phyloP scores from a whole-genome alignment of 2,113 vertebrate species.

The Atractosteus spatula region DNA sequence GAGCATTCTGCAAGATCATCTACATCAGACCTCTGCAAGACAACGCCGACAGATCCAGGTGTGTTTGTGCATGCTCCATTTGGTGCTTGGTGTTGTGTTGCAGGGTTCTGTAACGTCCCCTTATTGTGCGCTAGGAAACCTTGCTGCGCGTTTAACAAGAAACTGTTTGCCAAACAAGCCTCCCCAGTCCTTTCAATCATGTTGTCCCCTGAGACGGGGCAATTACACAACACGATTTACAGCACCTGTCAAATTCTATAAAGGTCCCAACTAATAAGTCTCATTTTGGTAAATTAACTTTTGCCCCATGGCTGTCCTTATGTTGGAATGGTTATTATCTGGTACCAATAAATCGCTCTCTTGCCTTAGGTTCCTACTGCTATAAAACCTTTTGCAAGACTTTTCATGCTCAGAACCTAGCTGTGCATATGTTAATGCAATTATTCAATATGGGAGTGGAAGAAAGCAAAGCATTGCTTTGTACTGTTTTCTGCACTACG shows the following conservation, averaged over 20 bases:
- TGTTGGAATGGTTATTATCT: not conserved
- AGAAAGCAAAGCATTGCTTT: too few relatives aligned
- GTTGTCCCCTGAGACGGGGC: not conserved
- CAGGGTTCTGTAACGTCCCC: not conserved
- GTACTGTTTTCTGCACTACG: too few relatives aligned
- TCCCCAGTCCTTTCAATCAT: not conserved
- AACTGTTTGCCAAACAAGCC: not conserved
- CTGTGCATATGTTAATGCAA: not conserved
- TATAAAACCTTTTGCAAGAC: not conserved
- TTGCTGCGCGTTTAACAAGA: too few relatives aligned
- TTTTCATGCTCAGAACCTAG: not conserved
- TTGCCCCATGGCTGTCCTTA: not conserved
- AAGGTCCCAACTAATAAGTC: not conserved
- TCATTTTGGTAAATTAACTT: conserved; percentile 7
- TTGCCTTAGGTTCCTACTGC: not conserved
- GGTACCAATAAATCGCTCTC: not conserved
- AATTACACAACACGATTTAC: not conserved
- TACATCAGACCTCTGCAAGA: too few relatives aligned
- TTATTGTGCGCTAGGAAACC: not conserved
- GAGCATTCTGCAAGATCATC: too few relatives aligned
- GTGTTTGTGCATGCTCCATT: too few relatives aligned
- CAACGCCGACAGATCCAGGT: too few relatives aligned
- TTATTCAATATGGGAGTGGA: too few relatives aligned
- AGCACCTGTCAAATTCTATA: not conserved
- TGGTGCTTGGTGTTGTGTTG: too few relatives aligned